These are phyloP conservation scores for Bombus superbus DNA, from an alignment of 1,140 invertebrate species.

Conservation along the genomic window DNA sequence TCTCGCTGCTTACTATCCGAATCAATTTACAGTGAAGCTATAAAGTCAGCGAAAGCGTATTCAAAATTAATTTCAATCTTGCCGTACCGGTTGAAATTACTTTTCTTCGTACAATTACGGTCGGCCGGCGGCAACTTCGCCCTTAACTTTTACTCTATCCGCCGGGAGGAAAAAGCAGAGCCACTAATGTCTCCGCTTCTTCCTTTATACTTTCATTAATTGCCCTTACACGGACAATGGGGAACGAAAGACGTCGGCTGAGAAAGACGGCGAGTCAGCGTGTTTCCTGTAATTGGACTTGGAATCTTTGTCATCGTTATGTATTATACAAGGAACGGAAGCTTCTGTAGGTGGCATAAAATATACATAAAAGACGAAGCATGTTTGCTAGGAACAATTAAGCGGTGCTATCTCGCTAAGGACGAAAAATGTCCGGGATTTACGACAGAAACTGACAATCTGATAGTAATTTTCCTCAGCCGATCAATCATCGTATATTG, in stretches of 20 bases:
- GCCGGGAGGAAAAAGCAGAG: constrained; percentile 14
- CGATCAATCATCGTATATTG: background rate
- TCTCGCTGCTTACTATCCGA: background rate
- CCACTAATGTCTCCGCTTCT: constrained; percentile 35
- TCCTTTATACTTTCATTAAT: constrained; percentile 51
- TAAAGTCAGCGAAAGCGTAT: constrained; percentile 11
- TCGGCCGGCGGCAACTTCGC: constrained; percentile 19
- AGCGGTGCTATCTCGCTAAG: background rate
- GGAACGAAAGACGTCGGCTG: background rate
- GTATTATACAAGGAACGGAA: background rate
- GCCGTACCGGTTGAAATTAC: constrained; percentile 15
- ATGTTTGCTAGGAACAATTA: background rate
- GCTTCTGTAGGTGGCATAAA: background rate
- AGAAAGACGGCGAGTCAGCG: background rate
- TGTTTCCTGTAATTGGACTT: constrained; percentile 2
- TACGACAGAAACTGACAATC: background rate
- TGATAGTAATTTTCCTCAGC: background rate
- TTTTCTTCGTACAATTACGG: constrained; percentile 46
- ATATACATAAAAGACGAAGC: background rate
- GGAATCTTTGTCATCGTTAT: background rate
- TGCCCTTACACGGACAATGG: constrained; percentile 6
- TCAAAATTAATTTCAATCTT: constrained; percentile 31
- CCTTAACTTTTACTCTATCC: constrained; percentile 36
- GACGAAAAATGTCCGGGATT: background rate
- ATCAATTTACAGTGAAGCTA: background rate